Conservation (phyloP, 1,140 invertebrate genomes). For the Scylla paramamosain region DNA sequence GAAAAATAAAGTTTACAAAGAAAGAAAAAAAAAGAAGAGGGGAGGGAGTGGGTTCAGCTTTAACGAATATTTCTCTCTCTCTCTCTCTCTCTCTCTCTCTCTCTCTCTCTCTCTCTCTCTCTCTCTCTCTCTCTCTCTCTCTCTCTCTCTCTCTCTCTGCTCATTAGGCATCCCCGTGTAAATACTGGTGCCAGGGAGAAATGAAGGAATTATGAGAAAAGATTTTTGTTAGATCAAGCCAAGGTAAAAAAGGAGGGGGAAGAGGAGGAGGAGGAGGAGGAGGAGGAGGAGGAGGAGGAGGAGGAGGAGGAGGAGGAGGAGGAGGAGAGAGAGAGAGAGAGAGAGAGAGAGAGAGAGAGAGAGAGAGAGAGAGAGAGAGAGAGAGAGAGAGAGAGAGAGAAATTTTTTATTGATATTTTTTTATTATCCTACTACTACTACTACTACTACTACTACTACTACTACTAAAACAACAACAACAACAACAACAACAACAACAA, state of each 20-base stretch:
- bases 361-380: slow-evolving; percentile 52
- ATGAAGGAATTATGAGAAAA: not conserved
- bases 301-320: not conserved
- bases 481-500: too few relatives aligned
- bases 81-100: not conserved
- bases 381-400: slow-evolving; percentile 41
- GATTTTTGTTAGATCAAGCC: not conserved
- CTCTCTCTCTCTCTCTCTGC: slow-evolving; percentile 34
- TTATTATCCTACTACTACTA: too few relatives aligned
- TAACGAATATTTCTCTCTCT: not conserved
- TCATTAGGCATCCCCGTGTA: too few relatives aligned
- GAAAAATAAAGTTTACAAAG: too few relatives aligned
- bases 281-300: not conserved
- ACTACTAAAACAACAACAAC: too few relatives aligned
- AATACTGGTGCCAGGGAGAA: not conserved
- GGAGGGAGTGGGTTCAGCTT: too few relatives aligned
- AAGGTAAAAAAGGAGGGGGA: not conserved
- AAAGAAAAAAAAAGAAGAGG: too few relatives aligned
- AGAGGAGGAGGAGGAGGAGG: not conserved
- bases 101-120: slow-evolving; percentile 34
- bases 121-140: slow-evolving; percentile 54
- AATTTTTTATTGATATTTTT: too few relatives aligned
- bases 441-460: too few relatives aligned
- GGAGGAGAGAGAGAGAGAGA: slow-evolving; percentile 9
- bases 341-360: slow-evolving; percentile 45